Conservation (phyloP, 2,888 invertebrate species). For the Dynastes hyllus region DNA sequence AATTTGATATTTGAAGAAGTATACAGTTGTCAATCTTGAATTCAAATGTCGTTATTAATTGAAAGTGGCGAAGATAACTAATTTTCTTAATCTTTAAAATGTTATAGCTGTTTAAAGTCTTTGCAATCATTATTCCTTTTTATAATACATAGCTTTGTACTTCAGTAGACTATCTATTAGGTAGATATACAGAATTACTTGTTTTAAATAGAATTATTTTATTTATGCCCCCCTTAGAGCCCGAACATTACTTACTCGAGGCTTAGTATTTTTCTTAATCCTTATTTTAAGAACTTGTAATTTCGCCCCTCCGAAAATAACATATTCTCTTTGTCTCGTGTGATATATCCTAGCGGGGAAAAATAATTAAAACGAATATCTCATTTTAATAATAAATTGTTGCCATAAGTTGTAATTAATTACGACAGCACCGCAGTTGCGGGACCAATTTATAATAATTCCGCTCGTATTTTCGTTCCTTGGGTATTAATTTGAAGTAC, state of each 20-base stretch:
- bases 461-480: constrained; percentile 43
- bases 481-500: constrained; percentile 36
- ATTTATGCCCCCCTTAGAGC: no score
- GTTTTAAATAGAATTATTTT: no score
- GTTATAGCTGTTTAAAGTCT: no score
- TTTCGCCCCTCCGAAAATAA: constrained; percentile 3
- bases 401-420: constrained; percentile 51
- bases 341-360: constrained; percentile 33
- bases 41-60: no score
- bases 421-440: constrained; percentile 46
- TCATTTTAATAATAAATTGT: constrained; percentile 52
- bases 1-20: no score
- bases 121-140: no score
- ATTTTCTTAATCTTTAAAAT: no score
- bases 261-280: constrained; percentile 16
- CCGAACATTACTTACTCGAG: neutral
- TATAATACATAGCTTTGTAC: no score
- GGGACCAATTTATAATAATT: constrained; percentile 53
- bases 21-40: no score
- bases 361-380: constrained; percentile 52
- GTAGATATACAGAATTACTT: no score
- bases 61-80: no score
- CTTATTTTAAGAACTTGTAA: constrained; percentile 17
- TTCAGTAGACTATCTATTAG: no score
- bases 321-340: constrained; percentile 1